A percentile compares a stretch with the other conserved stretches of the same genome.
phyloP scores from a whole-genome alignment of 2,113 vertebrate species.

The human (Homo sapiens) region GRCh38 chr2:45705001-45705500 shows the following conservation, averaged over 20 bases:
- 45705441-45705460: neutral
- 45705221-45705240: neutral
- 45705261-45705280: constrained; percentile 12
- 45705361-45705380: constrained; percentile 73
- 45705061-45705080: neutral
- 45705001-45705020: neutral
- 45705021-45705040: neutral
- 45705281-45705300: constrained; percentile 69
- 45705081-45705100: neutral
- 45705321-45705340: constrained; percentile 68
- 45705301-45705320: constrained; percentile 55
- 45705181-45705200: neutral
- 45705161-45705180: neutral
- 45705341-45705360: constrained; percentile 79
- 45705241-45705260: neutral
- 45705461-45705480: neutral
- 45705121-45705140: neutral
- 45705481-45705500: neutral
- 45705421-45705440: constrained; percentile 2
- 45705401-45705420: constrained; percentile 42
- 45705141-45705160: neutral
- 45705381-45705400: constrained; percentile 68
- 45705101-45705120: neutral
- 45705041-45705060: constrained; percentile 1
- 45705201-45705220: neutral